A percentile compares a stretch with the other conserved stretches of the same genome.
phyloP scores from a whole-genome alignment of 2,113 vertebrate species.

The Illadopsis cleaveri region DNA sequence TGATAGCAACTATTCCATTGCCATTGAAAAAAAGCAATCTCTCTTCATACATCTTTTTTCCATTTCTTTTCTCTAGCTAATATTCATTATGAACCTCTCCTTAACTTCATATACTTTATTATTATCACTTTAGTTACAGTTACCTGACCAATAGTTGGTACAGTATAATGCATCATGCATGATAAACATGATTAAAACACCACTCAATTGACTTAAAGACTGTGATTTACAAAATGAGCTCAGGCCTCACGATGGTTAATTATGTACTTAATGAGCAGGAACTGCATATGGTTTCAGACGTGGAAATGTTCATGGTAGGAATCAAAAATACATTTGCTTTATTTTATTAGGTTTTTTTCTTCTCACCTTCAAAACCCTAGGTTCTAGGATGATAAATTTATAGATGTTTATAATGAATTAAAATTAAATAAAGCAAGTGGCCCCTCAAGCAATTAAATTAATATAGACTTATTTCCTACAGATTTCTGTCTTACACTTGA shows the following conservation, averaged over 20 bases:
- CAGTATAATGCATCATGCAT: background rate
- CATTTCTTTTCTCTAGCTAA: background rate
- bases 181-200: background rate
- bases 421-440: background rate
- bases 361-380: background rate
- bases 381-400: background rate
- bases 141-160: background rate
- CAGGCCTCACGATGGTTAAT: background rate
- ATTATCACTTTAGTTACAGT: background rate
- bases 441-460: background rate
- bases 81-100: background rate
- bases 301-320: background rate
- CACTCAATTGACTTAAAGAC: background rate
- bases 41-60: background rate
- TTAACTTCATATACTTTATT: background rate
- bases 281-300: background rate
- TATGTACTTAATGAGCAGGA: background rate
- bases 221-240: background rate
- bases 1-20: background rate
- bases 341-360: background rate
- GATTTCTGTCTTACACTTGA: background rate
- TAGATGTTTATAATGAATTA: background rate
- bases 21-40: background rate
- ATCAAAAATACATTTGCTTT: background rate
- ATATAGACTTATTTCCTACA: background rate